phyloP scores from a whole-genome alignment of 2,797 vertebrate species.

The Lutjanus campechanus region DNA sequence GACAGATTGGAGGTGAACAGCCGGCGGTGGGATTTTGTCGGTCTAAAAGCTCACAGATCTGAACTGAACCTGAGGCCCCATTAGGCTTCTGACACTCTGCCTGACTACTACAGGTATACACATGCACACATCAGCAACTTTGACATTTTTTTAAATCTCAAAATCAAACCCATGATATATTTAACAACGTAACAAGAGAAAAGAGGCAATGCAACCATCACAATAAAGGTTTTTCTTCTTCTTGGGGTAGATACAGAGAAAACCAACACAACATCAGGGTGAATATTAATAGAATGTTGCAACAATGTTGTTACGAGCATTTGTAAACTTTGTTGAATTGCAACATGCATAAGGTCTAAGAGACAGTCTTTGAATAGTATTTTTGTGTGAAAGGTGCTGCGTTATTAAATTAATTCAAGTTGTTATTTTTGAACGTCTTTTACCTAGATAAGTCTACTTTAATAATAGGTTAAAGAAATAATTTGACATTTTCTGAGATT shows the following conservation, averaged over 20 bases:
- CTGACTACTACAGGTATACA: background rate
- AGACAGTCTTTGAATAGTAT: no score
- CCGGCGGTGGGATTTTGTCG: constrained; percentile 42
- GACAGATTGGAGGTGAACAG: constrained; percentile 57
- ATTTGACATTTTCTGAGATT: background rate
- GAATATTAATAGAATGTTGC: background rate
- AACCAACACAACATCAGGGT: background rate
- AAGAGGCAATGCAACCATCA: background rate
- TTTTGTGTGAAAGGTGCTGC: background rate
- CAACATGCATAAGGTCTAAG: background rate
- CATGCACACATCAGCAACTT: background rate
- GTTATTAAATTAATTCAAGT: no score
- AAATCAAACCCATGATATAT: background rate
- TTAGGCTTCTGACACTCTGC: constrained; percentile 9
- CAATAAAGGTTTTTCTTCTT: background rate
- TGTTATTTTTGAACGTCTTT: background rate
- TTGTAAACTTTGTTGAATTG: background rate
- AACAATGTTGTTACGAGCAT: background rate
- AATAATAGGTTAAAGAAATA: background rate
- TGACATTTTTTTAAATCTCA: background rate
- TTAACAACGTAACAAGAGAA: background rate
- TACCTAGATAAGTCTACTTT: no score
- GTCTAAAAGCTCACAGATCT: constrained; percentile 26
- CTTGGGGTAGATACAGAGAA: background rate
- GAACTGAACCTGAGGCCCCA: constrained; percentile 3